A percentile compares a stretch with the other conserved stretches of the same genome.
Conservation (phyloP, 1,140 invertebrate species). For the Drosophila sulfurigaster region DNA sequence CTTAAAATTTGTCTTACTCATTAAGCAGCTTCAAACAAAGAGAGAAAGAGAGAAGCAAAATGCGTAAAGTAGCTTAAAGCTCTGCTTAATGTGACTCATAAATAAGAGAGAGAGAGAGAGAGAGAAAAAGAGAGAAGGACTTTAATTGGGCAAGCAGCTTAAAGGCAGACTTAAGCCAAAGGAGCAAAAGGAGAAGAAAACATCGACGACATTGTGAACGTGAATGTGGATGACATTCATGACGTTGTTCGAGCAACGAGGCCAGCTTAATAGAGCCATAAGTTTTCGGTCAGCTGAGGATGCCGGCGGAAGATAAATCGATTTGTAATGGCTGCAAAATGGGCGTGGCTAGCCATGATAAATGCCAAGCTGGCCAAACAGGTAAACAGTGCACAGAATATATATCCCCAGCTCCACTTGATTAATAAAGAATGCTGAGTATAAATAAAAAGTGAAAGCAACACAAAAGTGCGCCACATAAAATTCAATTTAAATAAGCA, state of each 20-base stretch:
- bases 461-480: conserved; percentile 46
- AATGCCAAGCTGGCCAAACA: conserved; percentile 47
- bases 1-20: background rate
- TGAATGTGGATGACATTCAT: conserved; percentile 61
- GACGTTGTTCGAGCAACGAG: conserved; percentile 40
- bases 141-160: conserved; percentile 47
- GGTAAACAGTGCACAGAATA: conserved; percentile 22
- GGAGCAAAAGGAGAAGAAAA: background rate
- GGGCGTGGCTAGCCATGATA: conserved; percentile 50
- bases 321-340: conserved; percentile 78
- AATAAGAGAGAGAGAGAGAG: background rate
- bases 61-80: background rate
- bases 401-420: conserved; percentile 59
- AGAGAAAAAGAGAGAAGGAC: background rate
- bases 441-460: conserved; percentile 12
- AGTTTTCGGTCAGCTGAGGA: conserved; percentile 53
- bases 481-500: conserved; percentile 82
- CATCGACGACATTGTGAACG: background rate
- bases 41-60: background rate
- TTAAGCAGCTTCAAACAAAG: background rate
- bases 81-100: conserved; percentile 11
- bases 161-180: conserved; percentile 14
- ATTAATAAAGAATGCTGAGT: conserved; percentile 65
- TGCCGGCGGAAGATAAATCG: conserved; percentile 67
- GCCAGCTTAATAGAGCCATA: conserved; percentile 69